Evolutionary conservation across 2,113 vertebrate species (phyloP).

Genomic region (Nansenia antarctica): DNA sequence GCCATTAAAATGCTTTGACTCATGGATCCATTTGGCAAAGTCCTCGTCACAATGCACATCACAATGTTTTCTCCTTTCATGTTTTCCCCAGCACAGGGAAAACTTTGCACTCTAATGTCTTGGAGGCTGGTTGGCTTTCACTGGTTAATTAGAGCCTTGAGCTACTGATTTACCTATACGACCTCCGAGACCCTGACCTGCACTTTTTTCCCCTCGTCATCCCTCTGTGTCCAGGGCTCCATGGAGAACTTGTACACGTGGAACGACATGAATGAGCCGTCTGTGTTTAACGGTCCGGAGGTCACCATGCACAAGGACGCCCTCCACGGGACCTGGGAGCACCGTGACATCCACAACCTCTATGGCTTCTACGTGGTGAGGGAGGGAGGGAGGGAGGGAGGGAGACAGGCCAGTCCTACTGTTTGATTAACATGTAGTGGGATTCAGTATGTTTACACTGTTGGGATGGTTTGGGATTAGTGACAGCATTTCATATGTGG

Average conservation of each 20-base stretch:
- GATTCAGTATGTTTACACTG: not conserved
- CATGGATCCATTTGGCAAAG: no score
- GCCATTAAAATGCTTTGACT: no score
- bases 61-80: not conserved
- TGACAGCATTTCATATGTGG: no score
- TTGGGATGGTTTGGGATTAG: not conserved
- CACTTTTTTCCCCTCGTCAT: not conserved
- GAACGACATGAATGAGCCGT: conserved; percentile 86
- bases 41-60: no score
- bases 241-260: conserved; percentile 77
- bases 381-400: not conserved
- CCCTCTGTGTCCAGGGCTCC: conserved; percentile 63
- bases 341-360: conserved; percentile 81
- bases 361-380: conserved; percentile 83
- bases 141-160: not conserved
- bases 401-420: no score
- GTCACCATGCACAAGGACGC: conserved; percentile 84
- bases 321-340: conserved; percentile 77
- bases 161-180: conserved; percentile 2
- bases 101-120: not conserved
- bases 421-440: no score
- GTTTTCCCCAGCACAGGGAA: not conserved
- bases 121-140: not conserved
- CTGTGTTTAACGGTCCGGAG: conserved; percentile 83
- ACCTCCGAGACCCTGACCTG: not conserved